Evolutionary conservation across 1,140 invertebrate species (phyloP).

Genomic region (Branchinecta lynchi): DNA sequence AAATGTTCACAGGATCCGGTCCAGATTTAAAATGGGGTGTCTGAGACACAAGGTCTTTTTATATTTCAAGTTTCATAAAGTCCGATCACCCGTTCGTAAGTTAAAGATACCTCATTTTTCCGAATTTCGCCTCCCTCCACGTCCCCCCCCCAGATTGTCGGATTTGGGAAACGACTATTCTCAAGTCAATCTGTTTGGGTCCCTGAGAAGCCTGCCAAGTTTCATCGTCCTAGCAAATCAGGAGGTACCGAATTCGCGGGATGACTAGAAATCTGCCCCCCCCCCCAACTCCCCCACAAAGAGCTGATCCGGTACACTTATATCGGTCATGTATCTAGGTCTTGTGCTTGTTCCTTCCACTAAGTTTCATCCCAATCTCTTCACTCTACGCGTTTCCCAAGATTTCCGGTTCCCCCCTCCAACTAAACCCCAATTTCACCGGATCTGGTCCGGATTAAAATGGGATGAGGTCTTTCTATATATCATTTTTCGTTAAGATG

Average conservation of each 20-base stretch:
- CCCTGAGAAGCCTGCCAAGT: too few species aligned
- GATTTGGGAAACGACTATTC: too few species aligned
- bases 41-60: slow-evolving; percentile 9
- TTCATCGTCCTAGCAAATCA: too few species aligned
- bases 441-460: neutral
- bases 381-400: slow-evolving; percentile 4
- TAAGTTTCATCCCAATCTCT: slow-evolving; percentile 2
- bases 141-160: too few species aligned
- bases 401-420: neutral
- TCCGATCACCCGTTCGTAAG: slow-evolving; percentile 4
- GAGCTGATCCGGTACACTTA: neutral
- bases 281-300: neutral
- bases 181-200: too few species aligned
- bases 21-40: neutral
- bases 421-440: neutral
- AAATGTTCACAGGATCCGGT: slow-evolving; percentile 5
- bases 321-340: neutral
- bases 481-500: neutral
- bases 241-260: too few species aligned
- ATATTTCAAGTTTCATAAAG: neutral
- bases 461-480: neutral
- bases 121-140: too few species aligned
- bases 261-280: too few species aligned
- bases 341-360: too few species aligned
- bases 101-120: slow-evolving; percentile 2